Conservation (phyloP, 1,140 invertebrate species). For the Cepaea nemoralis region DNA sequence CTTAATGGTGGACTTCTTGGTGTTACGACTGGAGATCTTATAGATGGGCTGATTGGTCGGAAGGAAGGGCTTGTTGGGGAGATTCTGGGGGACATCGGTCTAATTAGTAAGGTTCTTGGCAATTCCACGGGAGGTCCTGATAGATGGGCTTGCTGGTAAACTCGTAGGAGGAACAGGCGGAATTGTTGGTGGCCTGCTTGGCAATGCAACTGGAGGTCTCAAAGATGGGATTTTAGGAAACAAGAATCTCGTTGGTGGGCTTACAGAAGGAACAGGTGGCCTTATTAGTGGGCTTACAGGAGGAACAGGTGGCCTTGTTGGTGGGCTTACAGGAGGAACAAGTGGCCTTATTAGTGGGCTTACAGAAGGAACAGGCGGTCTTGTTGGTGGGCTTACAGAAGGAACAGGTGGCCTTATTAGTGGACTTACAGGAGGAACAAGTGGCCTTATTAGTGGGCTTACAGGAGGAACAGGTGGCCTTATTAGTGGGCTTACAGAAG, state of each 20-base stretch:
- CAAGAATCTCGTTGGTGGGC: not conserved
- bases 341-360: not conserved
- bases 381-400: not conserved
- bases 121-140: too few species aligned
- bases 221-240: not conserved
- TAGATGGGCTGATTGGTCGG: not conserved
- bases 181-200: not conserved
- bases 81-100: not conserved
- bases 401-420: not conserved
- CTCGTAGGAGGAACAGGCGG: not conserved
- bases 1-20: not conserved
- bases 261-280: not conserved
- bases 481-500: too few species aligned
- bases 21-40: not conserved
- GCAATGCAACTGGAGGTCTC: not conserved
- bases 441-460: too few species aligned
- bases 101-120: too few species aligned
- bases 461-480: too few species aligned
- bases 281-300: not conserved
- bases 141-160: not conserved
- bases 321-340: not conserved
- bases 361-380: not conserved
- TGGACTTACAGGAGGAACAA: too few species aligned
- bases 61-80: not conserved
- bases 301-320: not conserved